Percentiles rank a stretch among this genome's conserved stretches.
Conservation (phyloP, 2,113 vertebrate species). For the Pavo muticus region DNA sequence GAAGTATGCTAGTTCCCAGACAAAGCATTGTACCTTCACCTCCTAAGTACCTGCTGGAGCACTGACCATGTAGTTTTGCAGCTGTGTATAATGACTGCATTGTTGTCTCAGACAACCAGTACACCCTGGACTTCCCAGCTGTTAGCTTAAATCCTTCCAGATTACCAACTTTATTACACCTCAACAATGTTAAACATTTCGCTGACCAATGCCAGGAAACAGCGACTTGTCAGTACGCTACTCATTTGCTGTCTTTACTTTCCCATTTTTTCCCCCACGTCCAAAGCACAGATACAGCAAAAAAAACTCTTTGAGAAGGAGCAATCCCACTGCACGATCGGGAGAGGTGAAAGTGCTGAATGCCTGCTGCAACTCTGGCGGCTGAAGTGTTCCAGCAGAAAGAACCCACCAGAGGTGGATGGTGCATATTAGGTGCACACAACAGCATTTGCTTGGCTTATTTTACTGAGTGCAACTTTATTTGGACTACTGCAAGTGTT, state of each 20-base stretch:
- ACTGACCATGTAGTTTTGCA: not conserved
- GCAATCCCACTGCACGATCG: not conserved
- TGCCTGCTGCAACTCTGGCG: not conserved
- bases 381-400: not conserved
- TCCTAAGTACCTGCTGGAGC: not conserved
- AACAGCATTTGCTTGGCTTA: not conserved
- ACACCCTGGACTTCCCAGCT: not conserved
- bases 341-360: not conserved
- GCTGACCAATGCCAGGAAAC: not conserved
- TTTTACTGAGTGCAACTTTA: not conserved
- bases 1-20: not conserved
- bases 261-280: not conserved
- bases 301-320: not conserved
- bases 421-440: too few relatives aligned
- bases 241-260: not conserved
- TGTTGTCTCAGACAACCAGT: not conserved
- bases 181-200: not conserved
- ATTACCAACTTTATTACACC: not conserved
- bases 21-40: fast-evolving
- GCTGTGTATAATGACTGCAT: not conserved
- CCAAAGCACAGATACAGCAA: not conserved
- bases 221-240: not conserved
- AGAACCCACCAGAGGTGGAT: not conserved
- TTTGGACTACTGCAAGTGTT: not conserved
- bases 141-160: not conserved